phyloP scores from a whole-genome alignment of 2,888 invertebrate genomes.

The Tigriopus californicus region DNA sequence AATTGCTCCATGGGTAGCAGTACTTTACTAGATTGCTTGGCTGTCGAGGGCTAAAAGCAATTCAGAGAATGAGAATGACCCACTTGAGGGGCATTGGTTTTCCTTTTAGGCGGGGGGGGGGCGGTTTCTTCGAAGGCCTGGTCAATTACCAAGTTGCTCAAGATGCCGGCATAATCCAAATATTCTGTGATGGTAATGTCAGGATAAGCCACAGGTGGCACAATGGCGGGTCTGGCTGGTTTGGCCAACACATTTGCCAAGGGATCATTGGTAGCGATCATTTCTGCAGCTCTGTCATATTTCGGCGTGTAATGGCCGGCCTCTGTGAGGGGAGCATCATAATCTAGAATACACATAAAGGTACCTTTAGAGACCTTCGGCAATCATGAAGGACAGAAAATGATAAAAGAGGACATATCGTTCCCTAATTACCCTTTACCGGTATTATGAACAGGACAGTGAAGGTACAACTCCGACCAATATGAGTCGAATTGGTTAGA shows the following conservation, averaged over 20 bases:
- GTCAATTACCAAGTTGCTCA: conserved; percentile 21
- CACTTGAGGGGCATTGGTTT: too few species aligned
- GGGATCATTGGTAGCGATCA: conserved; percentile 9
- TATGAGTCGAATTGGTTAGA: too few species aligned
- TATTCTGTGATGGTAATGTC: conserved; percentile 21
- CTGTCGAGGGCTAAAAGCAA: too few species aligned
- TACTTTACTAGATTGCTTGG: neutral
- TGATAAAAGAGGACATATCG: too few species aligned
- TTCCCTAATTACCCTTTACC: too few species aligned
- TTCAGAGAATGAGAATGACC: too few species aligned
- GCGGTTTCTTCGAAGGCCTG: too few species aligned
- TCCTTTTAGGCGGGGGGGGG: neutral
- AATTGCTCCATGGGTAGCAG: conserved; percentile 18
- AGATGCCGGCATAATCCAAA: conserved; percentile 21
- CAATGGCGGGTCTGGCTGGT: conserved; percentile 19
- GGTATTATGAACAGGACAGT: too few species aligned
- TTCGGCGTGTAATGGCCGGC: conserved; percentile 30
- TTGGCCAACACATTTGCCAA: neutral
- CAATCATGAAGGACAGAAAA: too few species aligned
- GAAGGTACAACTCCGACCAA: too few species aligned
- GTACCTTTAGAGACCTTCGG: too few species aligned
- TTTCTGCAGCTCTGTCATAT: conserved; percentile 3
- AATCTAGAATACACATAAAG: conserved; percentile 28
- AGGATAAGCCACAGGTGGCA: conserved; percentile 26
- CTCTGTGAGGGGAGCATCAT: conserved; percentile 31